phyloP scores from a whole-genome alignment of 2,113 vertebrate genomes.

The Syngnathus typhle region DNA sequence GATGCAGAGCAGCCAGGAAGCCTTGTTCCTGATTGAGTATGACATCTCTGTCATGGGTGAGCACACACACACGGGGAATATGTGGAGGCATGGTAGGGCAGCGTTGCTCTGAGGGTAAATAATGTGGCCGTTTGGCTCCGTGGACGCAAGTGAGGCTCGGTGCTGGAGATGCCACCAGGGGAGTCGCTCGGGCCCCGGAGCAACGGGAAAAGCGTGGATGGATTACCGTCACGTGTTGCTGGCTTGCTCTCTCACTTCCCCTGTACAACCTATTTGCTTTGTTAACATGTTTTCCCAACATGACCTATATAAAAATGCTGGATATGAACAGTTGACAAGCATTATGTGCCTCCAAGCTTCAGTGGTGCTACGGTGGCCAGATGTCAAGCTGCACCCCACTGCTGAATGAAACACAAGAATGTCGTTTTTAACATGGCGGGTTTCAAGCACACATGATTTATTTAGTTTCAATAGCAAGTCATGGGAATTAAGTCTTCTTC shows the following conservation, averaged over 20 bases:
- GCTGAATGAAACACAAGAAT: background rate
- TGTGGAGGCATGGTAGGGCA: slow-evolving; percentile 41
- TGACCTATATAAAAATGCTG: slow-evolving; percentile 11
- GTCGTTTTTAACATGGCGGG: background rate
- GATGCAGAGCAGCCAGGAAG: slow-evolving; percentile 87
- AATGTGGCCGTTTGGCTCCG: slow-evolving; percentile 39
- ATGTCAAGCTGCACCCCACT: background rate
- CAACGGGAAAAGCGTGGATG: slow-evolving; percentile 13
- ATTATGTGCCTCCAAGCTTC: background rate
- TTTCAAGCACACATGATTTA: too few species aligned
- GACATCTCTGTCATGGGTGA: slow-evolving; percentile 92
- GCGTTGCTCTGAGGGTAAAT: slow-evolving; percentile 55
- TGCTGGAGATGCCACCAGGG: slow-evolving; percentile 33
- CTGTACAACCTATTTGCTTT: background rate
- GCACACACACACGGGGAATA: slow-evolving; percentile 47
- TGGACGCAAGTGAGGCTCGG: slow-evolving; percentile 27
- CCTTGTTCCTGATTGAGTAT: slow-evolving; percentile 93
- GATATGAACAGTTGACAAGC: slow-evolving; percentile 1
- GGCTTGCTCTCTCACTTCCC: slow-evolving; percentile 2
- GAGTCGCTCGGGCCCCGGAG: slow-evolving; percentile 32
- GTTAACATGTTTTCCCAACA: slow-evolving; percentile 1
- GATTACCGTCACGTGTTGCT: background rate
- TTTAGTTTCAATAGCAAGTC: too few species aligned
- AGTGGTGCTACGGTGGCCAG: slow-evolving; percentile 6
- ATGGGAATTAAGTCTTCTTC: too few species aligned